Base-by-base conservation (phyloP, 2,797 vertebrate species). In the Tympanoctomys barrerae region DNA sequence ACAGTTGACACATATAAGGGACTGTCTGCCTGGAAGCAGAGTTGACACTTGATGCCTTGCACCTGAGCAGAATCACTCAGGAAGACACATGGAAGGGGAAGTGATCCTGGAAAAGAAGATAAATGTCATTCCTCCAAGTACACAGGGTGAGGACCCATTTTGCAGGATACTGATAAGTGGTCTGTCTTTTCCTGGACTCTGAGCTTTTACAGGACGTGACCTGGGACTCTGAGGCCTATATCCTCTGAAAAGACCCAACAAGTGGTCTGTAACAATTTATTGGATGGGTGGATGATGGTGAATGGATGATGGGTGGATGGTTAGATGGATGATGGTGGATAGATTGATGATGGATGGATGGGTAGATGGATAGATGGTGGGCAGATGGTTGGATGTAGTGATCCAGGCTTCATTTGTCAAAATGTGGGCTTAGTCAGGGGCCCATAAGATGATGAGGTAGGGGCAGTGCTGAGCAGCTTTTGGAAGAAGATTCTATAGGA, bases 401-500 rank as follows among this genome's bases (percentile, higher is more conserved):
- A 81, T 92, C 78, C 83, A 82, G 86, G 39, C 39, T 94, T 86
- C 61, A 57, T 21, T 87, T 86, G 52, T 71, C 88, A 49, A 52
- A 57, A 52, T 42, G 57, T 22, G 28, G 22, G 39, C 39, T 81
- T 78, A 96, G 75, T n/a, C n/a, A 70, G 59, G 52, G 46, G 59
- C 86, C 73, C 36, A 36, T 79, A 57, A 81, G 42, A 91, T 21
- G 61, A 52, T 24, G 54, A n/a, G 54, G 21, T 2, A 42, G 24
- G 86, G 57, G 9, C 26, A 22, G 7, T 59, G 36, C 59, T 21
- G 46, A 97, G 87, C 26, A 80, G 49, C n/a, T 94, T 92, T 79
- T 54, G 78, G 52, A 87, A 68, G 61, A 97, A 95, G 92, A 80
- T 92, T 87, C 54, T 91, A 83, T 77, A 96, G 94, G 80, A 97